Base-by-base conservation (phyloP, 1,140 invertebrate genomes). In the Ceratitis capitata region DNA sequence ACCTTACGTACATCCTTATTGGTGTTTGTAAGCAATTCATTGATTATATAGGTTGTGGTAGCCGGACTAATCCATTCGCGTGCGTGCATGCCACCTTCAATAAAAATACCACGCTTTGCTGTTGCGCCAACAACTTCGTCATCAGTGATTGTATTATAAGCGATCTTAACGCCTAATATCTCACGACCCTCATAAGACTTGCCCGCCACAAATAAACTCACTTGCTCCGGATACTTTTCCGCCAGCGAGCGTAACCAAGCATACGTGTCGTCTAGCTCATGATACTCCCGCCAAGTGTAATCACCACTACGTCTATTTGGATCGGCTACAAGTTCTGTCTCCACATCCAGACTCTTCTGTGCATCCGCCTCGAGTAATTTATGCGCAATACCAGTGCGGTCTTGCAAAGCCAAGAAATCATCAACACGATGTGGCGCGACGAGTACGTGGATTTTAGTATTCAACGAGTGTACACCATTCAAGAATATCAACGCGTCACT, bases 51-150 rank as follows among this genome's bases (percentile, higher is more conserved):
- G 1, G 95, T 94, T 0, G 94, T 92, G 0, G 95, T 94, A 0
- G 96, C 95, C 2, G 96, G 94, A 19, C 94, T 92, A 10, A 97
- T 94, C 96, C 96, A 97, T 92, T 97, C 96, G 58, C 96, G 87
- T 35, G 95, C 94, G 87, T 95, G 95, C 87, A 95, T 95, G n/a
- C 92, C 93, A 56, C 92, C 93, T 84, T 94, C 94, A 29, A 94
- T 88, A 1, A 94, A 90, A 49, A 94, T 93, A 0, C 93, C 88
- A 3, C 87, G 89, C 23, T 87, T 89, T 19, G n/a, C n/a, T n/a
- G 26, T 35, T 4, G 29, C 69, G 16, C 90, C 6, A 85, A 85
- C 42, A 88, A 86, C 35, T 42, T 35, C 64, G 0, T 64, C 58
- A 32, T 23, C 64, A n/a, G 64, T 35, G n/a, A 0, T 89, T 90